phyloP scores from a whole-genome alignment of 2,797 vertebrate species.

The Myotis daubentonii region DNA sequence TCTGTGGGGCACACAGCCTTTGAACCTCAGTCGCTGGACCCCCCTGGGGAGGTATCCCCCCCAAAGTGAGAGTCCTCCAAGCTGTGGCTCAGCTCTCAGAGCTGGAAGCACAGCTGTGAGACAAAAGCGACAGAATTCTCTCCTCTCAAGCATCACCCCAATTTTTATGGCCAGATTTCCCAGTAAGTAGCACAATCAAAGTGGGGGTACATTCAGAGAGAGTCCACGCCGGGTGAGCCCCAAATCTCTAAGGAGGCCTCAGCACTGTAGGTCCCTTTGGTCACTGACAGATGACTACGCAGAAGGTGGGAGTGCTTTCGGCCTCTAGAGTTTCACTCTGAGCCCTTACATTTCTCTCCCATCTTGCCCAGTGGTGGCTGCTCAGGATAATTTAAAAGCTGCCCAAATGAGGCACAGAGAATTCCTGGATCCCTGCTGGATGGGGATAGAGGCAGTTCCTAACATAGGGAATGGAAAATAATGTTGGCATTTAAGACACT shows the following conservation, averaged over 20 bases:
- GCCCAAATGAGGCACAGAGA: background rate
- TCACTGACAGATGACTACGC: background rate
- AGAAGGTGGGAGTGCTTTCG: background rate
- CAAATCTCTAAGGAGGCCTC: background rate
- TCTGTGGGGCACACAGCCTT: background rate
- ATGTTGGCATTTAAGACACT: background rate
- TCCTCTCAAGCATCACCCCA: background rate
- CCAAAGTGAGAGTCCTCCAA: background rate
- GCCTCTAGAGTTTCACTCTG: background rate
- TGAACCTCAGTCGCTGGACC: background rate
- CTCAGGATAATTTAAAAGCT: background rate
- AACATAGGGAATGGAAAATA: background rate
- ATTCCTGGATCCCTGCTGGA: background rate
- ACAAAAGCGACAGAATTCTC: background rate
- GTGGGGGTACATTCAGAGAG: background rate
- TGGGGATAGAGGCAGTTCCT: background rate
- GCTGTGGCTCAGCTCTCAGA: background rate
- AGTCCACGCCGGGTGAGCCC: background rate
- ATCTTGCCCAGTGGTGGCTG: background rate
- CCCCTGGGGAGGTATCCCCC: background rate
- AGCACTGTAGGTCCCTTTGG: rapidly evolving
- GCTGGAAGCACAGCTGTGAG: background rate
- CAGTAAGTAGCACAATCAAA: background rate
- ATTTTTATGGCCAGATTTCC: background rate
- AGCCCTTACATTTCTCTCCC: background rate